A percentile compares a stretch with the other conserved stretches of the same genome.
Evolutionary conservation across 2,797 vertebrate species (phyloP).

Genomic region (Labroides dimidiatus): DNA sequence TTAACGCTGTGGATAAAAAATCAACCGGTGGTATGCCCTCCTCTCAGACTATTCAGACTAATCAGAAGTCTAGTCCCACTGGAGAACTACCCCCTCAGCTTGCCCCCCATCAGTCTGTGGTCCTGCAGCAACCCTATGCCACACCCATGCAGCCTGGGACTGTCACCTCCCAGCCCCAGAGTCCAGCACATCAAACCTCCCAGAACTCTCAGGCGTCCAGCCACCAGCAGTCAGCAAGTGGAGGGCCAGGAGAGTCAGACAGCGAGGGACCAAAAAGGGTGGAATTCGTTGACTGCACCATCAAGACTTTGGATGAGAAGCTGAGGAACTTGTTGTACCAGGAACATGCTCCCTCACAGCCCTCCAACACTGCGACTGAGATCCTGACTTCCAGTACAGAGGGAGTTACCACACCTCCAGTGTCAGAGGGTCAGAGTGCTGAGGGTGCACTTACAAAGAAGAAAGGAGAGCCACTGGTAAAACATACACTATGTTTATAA

Average conservation of each 20-base stretch:
- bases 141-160: constrained; percentile 73
- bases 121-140: constrained; percentile 85
- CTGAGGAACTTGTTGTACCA: constrained; percentile 92
- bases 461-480: constrained; percentile 82
- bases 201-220: constrained; percentile 70
- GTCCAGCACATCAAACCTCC: constrained; percentile 78
- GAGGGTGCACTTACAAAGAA: constrained; percentile 75
- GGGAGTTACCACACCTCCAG: constrained; percentile 76
- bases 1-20: constrained; percentile 59
- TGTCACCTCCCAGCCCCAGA: constrained; percentile 84
- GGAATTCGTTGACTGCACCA: constrained; percentile 94
- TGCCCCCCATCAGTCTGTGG: constrained; percentile 76
- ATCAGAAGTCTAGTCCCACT: constrained; percentile 70
- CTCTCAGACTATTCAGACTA: constrained; percentile 56
- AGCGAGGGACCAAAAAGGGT: constrained; percentile 91
- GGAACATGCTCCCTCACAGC: constrained; percentile 79
- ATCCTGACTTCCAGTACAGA: constrained; percentile 70
- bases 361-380: constrained; percentile 67
- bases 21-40: constrained; percentile 44
- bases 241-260: constrained; percentile 90
- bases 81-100: constrained; percentile 67
- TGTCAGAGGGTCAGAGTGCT: constrained; percentile 79
- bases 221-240: constrained; percentile 78
- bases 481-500: constrained; percentile 17
- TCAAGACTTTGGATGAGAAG: constrained; percentile 97